Percentiles rank a stretch among this genome's conserved stretches.
Conservation (phyloP, 2,888 invertebrate species). For the Tanytarsus gracilentus region DNA sequence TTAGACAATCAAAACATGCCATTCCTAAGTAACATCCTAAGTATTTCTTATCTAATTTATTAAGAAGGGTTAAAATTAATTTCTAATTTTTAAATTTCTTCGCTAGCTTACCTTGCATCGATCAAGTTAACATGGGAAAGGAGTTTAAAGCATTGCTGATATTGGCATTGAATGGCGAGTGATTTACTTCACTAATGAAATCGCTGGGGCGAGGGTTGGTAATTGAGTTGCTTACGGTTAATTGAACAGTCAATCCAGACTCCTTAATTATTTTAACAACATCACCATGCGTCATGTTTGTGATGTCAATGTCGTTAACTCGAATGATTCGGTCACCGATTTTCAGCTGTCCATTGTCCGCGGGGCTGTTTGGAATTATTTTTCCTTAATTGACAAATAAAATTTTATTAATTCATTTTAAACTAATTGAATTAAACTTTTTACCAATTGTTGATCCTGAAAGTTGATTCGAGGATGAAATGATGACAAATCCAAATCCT, state of each 20-base stretch:
- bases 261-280: slow-evolving; percentile 96
- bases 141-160: slow-evolving; percentile 6
- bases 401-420: background rate
- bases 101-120: slow-evolving; percentile 6
- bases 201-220: slow-evolving; percentile 1
- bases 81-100: background rate
- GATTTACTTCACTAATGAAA: slow-evolving; percentile 10
- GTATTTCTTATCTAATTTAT: slow-evolving; percentile 24
- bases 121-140: slow-evolving; percentile 26
- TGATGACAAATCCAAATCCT: slow-evolving; percentile 98
- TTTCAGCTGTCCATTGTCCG: slow-evolving; percentile 78
- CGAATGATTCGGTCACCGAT: slow-evolving; percentile 94
- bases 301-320: slow-evolving; percentile 87
- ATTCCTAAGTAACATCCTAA: slow-evolving; percentile 26
- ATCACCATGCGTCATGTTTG: slow-evolving; percentile 88
- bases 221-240: slow-evolving; percentile 53
- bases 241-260: slow-evolving; percentile 82
- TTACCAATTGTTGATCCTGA: slow-evolving; percentile 75
- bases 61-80: background rate
- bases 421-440: background rate
- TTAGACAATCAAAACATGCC: slow-evolving; percentile 27
- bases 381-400: slow-evolving; percentile 56
- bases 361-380: slow-evolving; percentile 90
- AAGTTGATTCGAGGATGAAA: slow-evolving; percentile 80
- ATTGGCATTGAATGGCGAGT: slow-evolving; percentile 10